These are phyloP conservation scores for Hydractinia echinata DNA, from an alignment of 30 jellyfish, hydroid and myxozoan genomes.

Conservation along the genomic window DNA sequence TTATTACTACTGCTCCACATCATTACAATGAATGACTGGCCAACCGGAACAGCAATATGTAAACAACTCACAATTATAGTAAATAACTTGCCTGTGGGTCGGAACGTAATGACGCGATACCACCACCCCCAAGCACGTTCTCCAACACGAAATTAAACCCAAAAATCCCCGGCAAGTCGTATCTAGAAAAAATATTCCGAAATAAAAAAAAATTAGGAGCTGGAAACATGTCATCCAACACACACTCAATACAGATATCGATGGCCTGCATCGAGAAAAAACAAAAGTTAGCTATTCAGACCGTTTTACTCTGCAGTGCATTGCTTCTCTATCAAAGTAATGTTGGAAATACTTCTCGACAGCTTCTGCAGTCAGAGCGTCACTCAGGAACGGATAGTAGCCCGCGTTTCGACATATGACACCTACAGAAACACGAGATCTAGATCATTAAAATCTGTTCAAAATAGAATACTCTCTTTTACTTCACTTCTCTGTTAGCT, in stretches of 20 bases:
- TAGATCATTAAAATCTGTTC: neutral
- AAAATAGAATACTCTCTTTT: neutral
- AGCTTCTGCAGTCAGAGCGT: slow-evolving; percentile 69
- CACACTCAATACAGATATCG: neutral
- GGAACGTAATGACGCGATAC: slow-evolving; percentile 81
- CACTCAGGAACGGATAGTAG: slow-evolving; percentile 55
- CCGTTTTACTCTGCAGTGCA: slow-evolving; percentile 40
- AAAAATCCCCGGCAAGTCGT: slow-evolving; percentile 84
- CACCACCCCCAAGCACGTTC: slow-evolving; percentile 90
- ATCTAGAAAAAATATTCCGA: slow-evolving; percentile 10
- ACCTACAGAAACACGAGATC: slow-evolving; percentile 22
- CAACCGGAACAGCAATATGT: no score
- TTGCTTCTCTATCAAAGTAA: slow-evolving; percentile 54
- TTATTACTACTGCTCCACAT: neutral
- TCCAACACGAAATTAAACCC: slow-evolving; percentile 84
- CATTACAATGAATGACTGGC: neutral
- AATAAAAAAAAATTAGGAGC: neutral
- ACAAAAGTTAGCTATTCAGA: neutral
- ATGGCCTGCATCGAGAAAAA: neutral
- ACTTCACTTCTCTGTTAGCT: no score
- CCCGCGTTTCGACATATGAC: slow-evolving; percentile 83
- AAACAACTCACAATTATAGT: neutral
- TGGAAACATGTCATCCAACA: neutral
- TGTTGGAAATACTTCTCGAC: slow-evolving; percentile 68
- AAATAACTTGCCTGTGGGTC: slow-evolving; percentile 58